Conservation (phyloP, 2,888 invertebrate genomes). For the Andrena minutula region DNA sequence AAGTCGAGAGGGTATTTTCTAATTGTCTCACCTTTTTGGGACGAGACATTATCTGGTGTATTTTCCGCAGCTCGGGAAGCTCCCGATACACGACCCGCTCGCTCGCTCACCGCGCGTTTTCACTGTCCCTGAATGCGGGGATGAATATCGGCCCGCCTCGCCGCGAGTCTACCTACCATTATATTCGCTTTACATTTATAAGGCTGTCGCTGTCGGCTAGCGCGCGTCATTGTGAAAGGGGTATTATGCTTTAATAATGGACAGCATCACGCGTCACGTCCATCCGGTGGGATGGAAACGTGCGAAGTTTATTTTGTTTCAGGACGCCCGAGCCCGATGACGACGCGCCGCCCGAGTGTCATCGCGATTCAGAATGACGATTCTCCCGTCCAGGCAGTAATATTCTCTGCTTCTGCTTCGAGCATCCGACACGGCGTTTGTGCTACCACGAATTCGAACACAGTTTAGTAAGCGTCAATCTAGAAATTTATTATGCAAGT, state of each 20-base stretch:
- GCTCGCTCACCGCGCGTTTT: constrained; percentile 56
- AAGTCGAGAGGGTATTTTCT: constrained; percentile 1
- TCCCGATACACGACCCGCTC: constrained; percentile 55
- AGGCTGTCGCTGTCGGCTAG: constrained; percentile 74
- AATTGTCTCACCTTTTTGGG: constrained; percentile 58
- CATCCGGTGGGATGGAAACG: constrained; percentile 68
- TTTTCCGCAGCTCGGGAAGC: constrained; percentile 69
- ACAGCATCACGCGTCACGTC: constrained; percentile 69
- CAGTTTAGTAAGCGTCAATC: not conserved
- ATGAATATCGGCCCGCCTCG: constrained; percentile 69
- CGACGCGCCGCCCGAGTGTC: constrained; percentile 20
- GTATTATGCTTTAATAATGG: constrained; percentile 78
- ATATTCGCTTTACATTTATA: constrained; percentile 77
- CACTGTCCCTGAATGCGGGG: constrained; percentile 68
- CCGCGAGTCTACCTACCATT: constrained; percentile 65
- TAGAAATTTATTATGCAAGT: constrained; percentile 16
- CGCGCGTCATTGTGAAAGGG: constrained; percentile 75
- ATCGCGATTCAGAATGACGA: constrained; percentile 17
- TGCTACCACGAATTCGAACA: not conserved
- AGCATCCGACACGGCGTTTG: not conserved
- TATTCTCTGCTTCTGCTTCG: not conserved
- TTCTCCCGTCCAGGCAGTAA: not conserved
- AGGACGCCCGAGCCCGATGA: constrained; percentile 50
- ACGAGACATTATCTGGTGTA: constrained; percentile 61
- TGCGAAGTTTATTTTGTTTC: constrained; percentile 69